phyloP scores from a whole-genome alignment of 2,797 vertebrate species.

The Cheirogaleus major region DNA sequence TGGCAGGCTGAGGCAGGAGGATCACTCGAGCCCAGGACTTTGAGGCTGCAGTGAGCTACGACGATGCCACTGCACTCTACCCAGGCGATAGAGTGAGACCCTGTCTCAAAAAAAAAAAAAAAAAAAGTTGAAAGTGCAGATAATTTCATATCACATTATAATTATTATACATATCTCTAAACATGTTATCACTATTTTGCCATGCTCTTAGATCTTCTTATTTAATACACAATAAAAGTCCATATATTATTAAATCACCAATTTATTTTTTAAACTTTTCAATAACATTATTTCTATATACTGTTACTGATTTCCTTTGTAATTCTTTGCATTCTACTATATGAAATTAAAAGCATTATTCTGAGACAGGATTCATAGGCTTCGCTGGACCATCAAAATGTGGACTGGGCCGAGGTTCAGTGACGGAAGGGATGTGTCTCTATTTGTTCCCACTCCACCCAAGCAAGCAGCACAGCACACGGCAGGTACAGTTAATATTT shows the following conservation, averaged over 20 bases:
- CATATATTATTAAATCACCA: neutral
- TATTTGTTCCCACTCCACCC: neutral
- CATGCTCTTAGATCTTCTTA: neutral
- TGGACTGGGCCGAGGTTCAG: neutral
- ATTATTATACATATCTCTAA: neutral
- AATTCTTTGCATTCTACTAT: neutral
- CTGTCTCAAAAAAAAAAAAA: neutral
- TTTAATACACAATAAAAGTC: neutral
- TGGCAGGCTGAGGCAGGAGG: neutral
- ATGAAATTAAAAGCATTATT: neutral
- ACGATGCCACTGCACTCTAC: neutral
- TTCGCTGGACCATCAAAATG: neutral
- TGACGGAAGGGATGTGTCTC: neutral
- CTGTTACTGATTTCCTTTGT: neutral
- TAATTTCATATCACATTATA: neutral
- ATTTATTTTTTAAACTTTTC: neutral
- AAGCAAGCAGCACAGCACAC: neutral
- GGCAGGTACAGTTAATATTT: no score
- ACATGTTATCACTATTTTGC: neutral
- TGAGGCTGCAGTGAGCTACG: neutral
- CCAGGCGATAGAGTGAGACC: neutral
- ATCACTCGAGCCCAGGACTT: neutral
- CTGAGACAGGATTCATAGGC: neutral
- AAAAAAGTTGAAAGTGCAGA: neutral
- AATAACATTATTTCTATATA: neutral